Base-by-base conservation (phyloP, 35 echinoderm and acorn worm genomes). In the Strongylocentrotus purpuratus region DNA sequence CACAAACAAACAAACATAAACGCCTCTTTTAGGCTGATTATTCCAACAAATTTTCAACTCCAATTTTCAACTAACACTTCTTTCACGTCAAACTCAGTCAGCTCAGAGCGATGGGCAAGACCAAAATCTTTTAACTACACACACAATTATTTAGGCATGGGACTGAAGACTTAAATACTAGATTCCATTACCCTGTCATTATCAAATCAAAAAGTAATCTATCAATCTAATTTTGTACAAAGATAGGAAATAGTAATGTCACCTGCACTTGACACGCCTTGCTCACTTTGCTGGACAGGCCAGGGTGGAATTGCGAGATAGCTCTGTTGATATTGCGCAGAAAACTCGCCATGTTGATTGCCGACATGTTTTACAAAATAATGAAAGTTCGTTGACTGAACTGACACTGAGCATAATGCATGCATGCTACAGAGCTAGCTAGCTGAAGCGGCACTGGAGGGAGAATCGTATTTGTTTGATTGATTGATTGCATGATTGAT, bases 361-460 rank as follows among this genome's bases (percentile, higher is more conserved):
- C 13, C 45, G 32, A 41, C 32, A 41, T 88, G 61, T 70, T 88
- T 5, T 25, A 28, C 32, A 33, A n/a, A n/a, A n/a, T n/a, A n/a
- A n/a, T n/a, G n/a, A n/a, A 86, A 86, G 85, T 86, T 86, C 85
- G 32, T 31, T 86, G 85, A 86, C 85, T n/a, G n/a, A n/a, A n/a
- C n/a, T n/a, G n/a, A n/a, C n/a, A n/a, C n/a, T n/a, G n/a, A n/a
- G n/a, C n/a, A n/a, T n/a, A n/a, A n/a, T n/a, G n/a, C n/a, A n/a
- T n/a, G n/a, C n/a, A n/a, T n/a, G n/a, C n/a, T n/a, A n/a, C n/a
- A n/a, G n/a, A n/a, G n/a, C n/a, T n/a, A n/a, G n/a, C n/a, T n/a
- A n/a, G n/a, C n/a, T n/a, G n/a, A n/a, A n/a, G n/a, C n/a, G n/a
- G n/a, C n/a, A n/a, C n/a, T n/a, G n/a, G n/a, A n/a, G n/a, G n/a